These are phyloP conservation scores for Sylvilagus bachmani DNA, from an alignment of 2,113 vertebrate genomes.

Conservation along the genomic window DNA sequence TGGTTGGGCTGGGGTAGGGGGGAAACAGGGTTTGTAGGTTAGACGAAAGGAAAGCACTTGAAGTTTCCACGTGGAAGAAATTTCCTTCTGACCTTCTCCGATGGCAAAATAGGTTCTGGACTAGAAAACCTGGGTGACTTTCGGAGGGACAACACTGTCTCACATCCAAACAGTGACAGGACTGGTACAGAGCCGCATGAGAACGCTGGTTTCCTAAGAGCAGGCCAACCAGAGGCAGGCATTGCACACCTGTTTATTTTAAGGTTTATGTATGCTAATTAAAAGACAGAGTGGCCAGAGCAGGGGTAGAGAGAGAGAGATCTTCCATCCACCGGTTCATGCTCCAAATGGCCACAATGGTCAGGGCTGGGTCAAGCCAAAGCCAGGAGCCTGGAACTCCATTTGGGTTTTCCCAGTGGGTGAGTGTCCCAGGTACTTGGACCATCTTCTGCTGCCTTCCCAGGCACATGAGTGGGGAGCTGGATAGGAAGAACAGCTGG, in stretches of 20 bases:
- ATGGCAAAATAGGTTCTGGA: neutral
- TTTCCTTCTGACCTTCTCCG: neutral
- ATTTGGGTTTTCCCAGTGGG: no score
- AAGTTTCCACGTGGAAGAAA: slow-evolving; percentile 32
- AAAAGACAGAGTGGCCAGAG: no score
- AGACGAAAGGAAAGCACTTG: slow-evolving; percentile 47
- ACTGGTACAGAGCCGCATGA: neutral
- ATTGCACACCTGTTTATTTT: neutral
- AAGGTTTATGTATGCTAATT: no score
- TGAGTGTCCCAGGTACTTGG: no score
- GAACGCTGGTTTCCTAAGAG: neutral
- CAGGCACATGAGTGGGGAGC: no score
- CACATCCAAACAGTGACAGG: neutral
- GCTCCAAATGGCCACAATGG: no score
- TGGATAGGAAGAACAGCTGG: no score
- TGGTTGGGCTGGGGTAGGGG: neutral
- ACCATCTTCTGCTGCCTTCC: no score
- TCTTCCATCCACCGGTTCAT: no score
- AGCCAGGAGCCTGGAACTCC: no score
- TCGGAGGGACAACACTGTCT: neutral
- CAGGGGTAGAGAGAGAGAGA: no score
- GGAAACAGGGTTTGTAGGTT: slow-evolving; percentile 10
- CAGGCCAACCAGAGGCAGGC: neutral
- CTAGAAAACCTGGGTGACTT: neutral
- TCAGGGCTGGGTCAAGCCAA: no score